These are phyloP conservation scores for Apostichopus japonicus DNA, from an alignment of 35 echinoderm and acorn worm genomes.

Conservation along the genomic window DNA sequence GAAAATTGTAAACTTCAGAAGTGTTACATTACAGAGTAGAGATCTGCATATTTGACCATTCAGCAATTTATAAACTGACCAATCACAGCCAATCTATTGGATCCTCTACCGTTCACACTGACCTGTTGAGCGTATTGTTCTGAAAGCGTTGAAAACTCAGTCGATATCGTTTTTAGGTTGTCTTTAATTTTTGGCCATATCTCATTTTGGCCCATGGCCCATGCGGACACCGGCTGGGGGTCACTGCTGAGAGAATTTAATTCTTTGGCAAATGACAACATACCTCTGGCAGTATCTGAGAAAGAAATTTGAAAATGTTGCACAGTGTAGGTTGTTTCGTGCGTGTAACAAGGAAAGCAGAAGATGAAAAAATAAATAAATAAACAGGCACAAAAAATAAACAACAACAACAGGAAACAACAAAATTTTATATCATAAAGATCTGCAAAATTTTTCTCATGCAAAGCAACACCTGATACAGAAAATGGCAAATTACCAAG, in stretches of 20 bases:
- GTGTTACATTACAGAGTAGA: too few species aligned
- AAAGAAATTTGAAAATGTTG: background rate
- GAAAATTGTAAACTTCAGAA: too few species aligned
- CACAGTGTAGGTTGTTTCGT: background rate
- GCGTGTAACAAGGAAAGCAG: too few species aligned
- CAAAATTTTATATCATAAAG: background rate
- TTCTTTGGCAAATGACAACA: conserved; percentile 88
- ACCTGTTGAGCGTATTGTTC: conserved; percentile 79
- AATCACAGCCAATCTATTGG: too few species aligned
- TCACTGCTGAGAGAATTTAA: conserved; percentile 75
- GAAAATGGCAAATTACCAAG: too few species aligned
- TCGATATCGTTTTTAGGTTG: conserved; percentile 77
- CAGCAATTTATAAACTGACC: too few species aligned
- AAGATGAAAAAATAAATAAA: too few species aligned
- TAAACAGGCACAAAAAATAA: background rate
- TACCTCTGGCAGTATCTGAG: conserved; percentile 74
- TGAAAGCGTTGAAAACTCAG: conserved; percentile 89
- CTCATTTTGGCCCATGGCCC: conserved; percentile 95
- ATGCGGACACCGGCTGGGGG: conserved; percentile 73
- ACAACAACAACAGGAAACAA: background rate
- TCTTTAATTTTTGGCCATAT: conserved; percentile 89
- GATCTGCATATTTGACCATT: too few species aligned
- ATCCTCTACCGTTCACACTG: too few species aligned
- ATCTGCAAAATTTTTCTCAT: too few species aligned
- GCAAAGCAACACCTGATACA: too few species aligned